Conservation (phyloP, 1,140 invertebrate genomes). For the Camponotus floridanus region DNA sequence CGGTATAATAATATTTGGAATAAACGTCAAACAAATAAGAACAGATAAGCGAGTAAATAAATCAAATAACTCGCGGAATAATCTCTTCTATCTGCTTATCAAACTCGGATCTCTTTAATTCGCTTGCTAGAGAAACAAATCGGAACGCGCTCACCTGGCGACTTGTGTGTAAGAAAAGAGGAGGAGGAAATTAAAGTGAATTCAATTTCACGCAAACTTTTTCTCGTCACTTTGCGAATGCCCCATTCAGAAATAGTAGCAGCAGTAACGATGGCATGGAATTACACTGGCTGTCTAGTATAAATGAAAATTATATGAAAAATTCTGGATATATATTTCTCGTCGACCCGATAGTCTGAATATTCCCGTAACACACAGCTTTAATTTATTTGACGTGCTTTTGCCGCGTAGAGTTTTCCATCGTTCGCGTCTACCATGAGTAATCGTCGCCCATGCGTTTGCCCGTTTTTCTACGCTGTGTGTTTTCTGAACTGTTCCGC, state of each 20-base stretch:
- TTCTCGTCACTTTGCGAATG: not conserved
- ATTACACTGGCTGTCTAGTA: not conserved
- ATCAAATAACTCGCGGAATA: not conserved
- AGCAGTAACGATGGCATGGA: not conserved
- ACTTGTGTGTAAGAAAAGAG: not conserved
- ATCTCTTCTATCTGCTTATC: not conserved
- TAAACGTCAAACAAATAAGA: not conserved
- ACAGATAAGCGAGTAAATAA: not conserved
- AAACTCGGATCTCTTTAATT: slow-evolving; percentile 5
- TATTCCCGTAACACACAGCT: not conserved
- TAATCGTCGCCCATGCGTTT: not conserved
- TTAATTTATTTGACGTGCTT: slow-evolving; percentile 3
- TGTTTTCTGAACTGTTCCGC: not conserved
- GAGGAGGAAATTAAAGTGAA: slow-evolving; percentile 17
- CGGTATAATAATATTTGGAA: not conserved
- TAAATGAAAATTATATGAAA: not conserved
- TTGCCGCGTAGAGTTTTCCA: slow-evolving; percentile 1
- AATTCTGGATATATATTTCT: not conserved
- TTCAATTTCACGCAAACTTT: slow-evolving; percentile 34
- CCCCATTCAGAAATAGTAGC: not conserved
- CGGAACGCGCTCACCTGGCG: not conserved
- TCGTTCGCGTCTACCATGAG: not conserved
- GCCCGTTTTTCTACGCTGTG: not conserved
- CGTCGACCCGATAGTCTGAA: not conserved
- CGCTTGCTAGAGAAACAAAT: not conserved